A percentile compares a stretch with the other conserved stretches of the same genome.
phyloP scores from a whole-genome alignment of 2,888 invertebrate species.

The Folsomia candida region DNA sequence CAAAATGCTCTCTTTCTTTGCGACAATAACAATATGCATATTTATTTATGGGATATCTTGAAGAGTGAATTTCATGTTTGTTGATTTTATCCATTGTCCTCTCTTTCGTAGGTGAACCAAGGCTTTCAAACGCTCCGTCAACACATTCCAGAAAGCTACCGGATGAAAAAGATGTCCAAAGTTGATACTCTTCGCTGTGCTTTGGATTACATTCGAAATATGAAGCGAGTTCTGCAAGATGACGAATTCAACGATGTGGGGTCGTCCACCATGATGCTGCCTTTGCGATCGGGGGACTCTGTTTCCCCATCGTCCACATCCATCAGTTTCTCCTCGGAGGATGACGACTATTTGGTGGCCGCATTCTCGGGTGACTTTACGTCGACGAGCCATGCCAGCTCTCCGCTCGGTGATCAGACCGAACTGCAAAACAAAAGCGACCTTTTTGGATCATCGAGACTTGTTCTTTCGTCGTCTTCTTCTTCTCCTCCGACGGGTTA shows the following conservation, averaged over 20 bases:
- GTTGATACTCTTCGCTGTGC: conserved; percentile 85
- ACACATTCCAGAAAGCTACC: conserved; percentile 75
- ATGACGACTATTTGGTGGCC: not conserved
- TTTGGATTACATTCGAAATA: conserved; percentile 82
- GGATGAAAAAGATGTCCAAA: conserved; percentile 73
- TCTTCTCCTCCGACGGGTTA: too few species aligned
- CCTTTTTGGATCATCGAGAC: not conserved
- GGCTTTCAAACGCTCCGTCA: conserved; percentile 84
- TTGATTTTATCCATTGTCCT: not conserved
- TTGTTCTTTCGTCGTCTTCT: too few species aligned
- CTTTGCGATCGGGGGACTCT: too few species aligned
- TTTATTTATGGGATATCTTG: too few species aligned
- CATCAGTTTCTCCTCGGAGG: conserved; percentile 10
- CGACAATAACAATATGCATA: too few species aligned
- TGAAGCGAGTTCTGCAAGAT: conserved; percentile 70
- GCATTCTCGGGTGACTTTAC: not conserved
- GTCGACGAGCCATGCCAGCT: not conserved
- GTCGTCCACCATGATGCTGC: not conserved
- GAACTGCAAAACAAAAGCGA: not conserved
- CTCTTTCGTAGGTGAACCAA: conserved; percentile 72
- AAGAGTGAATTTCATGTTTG: too few species aligned
- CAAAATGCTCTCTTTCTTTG: not conserved
- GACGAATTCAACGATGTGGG: not conserved
- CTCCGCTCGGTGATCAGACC: not conserved
- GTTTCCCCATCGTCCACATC: not conserved